phyloP scores from a whole-genome alignment of 2,888 invertebrate species.

The Mimachlamys varia region DNA sequence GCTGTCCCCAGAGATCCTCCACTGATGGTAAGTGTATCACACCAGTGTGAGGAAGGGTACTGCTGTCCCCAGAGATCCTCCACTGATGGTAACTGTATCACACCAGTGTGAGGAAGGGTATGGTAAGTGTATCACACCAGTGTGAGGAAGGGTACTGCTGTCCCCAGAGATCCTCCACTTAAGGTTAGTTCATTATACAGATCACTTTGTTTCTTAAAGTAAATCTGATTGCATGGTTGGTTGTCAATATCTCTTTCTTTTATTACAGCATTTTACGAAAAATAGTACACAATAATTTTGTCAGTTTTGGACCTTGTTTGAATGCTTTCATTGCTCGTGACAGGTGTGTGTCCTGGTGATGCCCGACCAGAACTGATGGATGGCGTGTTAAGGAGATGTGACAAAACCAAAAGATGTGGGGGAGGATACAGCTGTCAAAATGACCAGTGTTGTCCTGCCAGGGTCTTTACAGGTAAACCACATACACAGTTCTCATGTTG shows the following conservation, averaged over 20 bases:
- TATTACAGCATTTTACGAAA: too few species aligned
- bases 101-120: too few species aligned
- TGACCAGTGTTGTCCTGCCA: slow-evolving; percentile 22
- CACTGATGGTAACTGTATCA: background rate
- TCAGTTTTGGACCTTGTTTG: background rate
- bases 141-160: slow-evolving; percentile 45
- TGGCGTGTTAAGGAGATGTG: background rate
- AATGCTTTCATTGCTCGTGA: background rate
- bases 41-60: slow-evolving; percentile 28
- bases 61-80: too few species aligned
- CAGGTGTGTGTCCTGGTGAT: slow-evolving; percentile 3
- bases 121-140: too few species aligned
- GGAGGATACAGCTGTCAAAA: slow-evolving; percentile 10
- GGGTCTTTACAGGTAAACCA: slow-evolving; percentile 14
- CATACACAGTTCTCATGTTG: background rate
- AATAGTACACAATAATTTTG: background rate
- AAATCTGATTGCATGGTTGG: too few species aligned
- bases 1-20: too few species aligned
- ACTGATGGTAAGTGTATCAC: slow-evolving; percentile 14
- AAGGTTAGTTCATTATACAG: slow-evolving; percentile 8
- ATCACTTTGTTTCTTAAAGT: too few species aligned
- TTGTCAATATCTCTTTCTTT: too few species aligned
- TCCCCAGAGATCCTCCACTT: slow-evolving; percentile 8
- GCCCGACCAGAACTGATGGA: slow-evolving; percentile 1
- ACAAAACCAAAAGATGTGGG: background rate